A percentile compares a stretch with the other conserved stretches of the same genome.
Conservation (phyloP, 2,888 invertebrate species). For the Hipparchia sbordonii region DNA sequence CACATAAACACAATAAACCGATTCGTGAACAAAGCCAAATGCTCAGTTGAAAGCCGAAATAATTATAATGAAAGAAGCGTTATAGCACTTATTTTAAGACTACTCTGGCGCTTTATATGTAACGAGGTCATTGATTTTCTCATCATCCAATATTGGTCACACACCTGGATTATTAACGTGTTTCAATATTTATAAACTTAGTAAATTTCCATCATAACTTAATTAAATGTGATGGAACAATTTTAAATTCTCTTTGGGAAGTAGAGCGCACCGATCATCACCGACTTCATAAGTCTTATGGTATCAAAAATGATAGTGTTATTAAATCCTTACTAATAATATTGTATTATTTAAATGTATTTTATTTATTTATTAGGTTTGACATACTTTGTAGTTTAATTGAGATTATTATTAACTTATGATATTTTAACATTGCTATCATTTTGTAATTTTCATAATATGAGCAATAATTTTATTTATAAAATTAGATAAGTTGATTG, state of each 20-base stretch:
- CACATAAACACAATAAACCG: constrained; percentile 70
- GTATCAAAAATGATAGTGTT: no score
- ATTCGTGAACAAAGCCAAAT: constrained; percentile 73
- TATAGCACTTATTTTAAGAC: constrained; percentile 58
- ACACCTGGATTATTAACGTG: constrained; percentile 19
- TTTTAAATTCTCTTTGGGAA: background rate
- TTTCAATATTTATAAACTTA: constrained; percentile 12
- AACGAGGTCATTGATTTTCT: constrained; percentile 55
- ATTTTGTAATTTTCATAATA: no score
- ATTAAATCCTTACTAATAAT: no score
- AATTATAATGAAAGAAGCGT: constrained; percentile 66
- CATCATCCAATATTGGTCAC: constrained; percentile 36
- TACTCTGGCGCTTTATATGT: constrained; percentile 47
- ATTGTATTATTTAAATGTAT: no score
- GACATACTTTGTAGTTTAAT: no score
- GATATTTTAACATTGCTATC: no score
- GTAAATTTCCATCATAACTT: constrained; percentile 15
- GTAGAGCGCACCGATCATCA: background rate
- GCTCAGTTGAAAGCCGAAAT: constrained; percentile 73
- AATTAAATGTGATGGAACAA: background rate
- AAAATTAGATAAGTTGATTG: no score
- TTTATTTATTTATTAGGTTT: no score
- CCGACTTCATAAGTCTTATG: no score
- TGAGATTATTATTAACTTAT: no score
- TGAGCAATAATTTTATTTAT: no score